Percentiles rank a stretch among this genome's conserved stretches.
Evolutionary conservation across 2,113 vertebrate genomes (phyloP).

Genomic region (Muntiacus muntjak): DNA sequence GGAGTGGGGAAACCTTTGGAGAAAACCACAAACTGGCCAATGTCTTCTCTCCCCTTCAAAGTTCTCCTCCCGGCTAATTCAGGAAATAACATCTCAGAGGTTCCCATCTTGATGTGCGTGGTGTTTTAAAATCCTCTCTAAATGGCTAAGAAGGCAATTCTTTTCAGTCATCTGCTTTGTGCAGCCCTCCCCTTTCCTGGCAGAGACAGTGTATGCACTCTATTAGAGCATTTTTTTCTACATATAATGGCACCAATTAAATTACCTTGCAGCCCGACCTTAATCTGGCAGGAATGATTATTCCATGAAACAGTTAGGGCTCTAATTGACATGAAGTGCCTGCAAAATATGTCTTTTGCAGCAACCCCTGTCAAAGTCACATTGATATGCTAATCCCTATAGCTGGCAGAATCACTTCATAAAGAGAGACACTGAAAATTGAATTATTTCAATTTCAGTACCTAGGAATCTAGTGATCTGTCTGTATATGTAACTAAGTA

Average conservation of each 20-base stretch:
- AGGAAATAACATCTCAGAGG: slow-evolving; percentile 71
- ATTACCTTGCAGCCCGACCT: slow-evolving; percentile 88
- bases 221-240: slow-evolving; percentile 84
- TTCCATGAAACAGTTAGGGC: slow-evolving; percentile 87
- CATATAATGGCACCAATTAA: slow-evolving; percentile 90
- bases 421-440: slow-evolving; percentile 88
- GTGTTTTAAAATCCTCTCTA: slow-evolving; percentile 69
- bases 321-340: slow-evolving; percentile 90
- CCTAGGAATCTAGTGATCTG: slow-evolving; percentile 88
- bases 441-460: slow-evolving; percentile 89
- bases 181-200: slow-evolving; percentile 78
- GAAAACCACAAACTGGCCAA: slow-evolving; percentile 58
- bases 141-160: slow-evolving; percentile 75
- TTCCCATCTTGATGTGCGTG: slow-evolving; percentile 59
- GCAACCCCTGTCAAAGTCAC: slow-evolving; percentile 87
- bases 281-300: slow-evolving; percentile 90
- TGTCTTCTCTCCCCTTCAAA: slow-evolving; percentile 54
- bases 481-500: slow-evolving; percentile 87
- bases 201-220: slow-evolving; percentile 81
- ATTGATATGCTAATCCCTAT: slow-evolving; percentile 90
- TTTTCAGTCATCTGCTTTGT: slow-evolving; percentile 74
- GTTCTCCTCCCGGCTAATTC: slow-evolving; percentile 58
- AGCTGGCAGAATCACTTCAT: slow-evolving; percentile 87
- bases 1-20: slow-evolving; percentile 34
- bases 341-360: slow-evolving; percentile 89